Evolutionary conservation across 2,888 invertebrate genomes (phyloP), one percentile per base, ranked within the genome.

Genomic region (Cantharis rufa): DNA sequence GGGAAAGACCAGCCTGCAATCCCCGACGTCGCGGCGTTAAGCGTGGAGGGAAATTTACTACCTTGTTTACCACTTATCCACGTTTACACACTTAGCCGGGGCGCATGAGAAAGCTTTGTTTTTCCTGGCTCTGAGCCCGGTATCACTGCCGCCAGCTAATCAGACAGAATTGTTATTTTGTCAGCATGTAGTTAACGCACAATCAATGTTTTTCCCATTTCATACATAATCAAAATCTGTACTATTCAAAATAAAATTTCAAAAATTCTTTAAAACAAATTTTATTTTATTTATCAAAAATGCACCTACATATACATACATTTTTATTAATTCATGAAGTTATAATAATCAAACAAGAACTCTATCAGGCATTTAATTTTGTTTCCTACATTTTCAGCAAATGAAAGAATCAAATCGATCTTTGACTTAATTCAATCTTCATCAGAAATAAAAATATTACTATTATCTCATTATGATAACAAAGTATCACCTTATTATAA

Each of bases 61-160:
- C 88, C 88, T 88, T 88, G 88, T 88, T 88, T 88, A 88, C 88
- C 88, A 88, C 88, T 88, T 88, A 88, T 84, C 87, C 87, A 85
- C 87, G 87, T 87, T 87, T 88, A 88, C 88, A 88, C 88, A 88
- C 87, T 87, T 85, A 83, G 85, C 83, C 85, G 82, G 84, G 84
- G 84, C 83, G 83, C 83, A 79, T 74, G 80, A 79, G 84, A 84
- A 84, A 84, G 85, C 87, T 86, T 87, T 87, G 87, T 87, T 87
- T 86, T 87, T 87, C 87, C 87, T 86, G 86, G 86, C 86, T 85
- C 84, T 82, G 83, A 84, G 86, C 86, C 86, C 83, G 83, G 82
- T 82, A 82, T 82, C 82, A 78, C 76, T 75, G 79, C 80, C 75
- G 81, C 79, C 85, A 83, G 85, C 86, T 86, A 86, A 87, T 86